Base-by-base conservation (phyloP, 2,797 vertebrate genomes). In the Sciaenops ocellatus region DNA sequence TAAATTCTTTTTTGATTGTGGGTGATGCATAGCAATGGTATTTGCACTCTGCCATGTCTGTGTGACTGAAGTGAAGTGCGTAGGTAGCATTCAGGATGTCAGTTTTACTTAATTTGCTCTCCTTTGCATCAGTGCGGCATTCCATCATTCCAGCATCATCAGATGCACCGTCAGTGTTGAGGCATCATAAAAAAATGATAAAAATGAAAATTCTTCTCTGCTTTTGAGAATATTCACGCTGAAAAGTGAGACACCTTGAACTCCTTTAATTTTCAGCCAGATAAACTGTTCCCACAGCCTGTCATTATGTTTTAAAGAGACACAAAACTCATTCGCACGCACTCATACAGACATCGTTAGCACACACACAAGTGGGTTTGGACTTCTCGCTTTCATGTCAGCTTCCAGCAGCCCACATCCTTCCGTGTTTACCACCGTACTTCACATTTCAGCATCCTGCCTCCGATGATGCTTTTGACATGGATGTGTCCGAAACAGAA, bases 51-150 rank as follows among this genome's bases (percentile, higher is more conserved):
- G 88, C 82, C 73, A 3, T 73, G 87, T 91, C 90, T 86, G 60
- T 80, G 85, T 85, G 90, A 91, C 74, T 92, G 90, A 92, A 90
- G 91, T 73, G 74, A 88, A 79, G 84, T 89, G 91, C 84, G 84
- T 68, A 82, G 87, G 82, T 7, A 34, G 82, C 80, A 86, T 92
- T 93, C 86, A 92, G 84, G 67, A 65, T 91, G 92, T 91, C 89
- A 90, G 73, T 91, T 93, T 72, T 80, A 90, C 90, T 92, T 93
- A 86, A 93, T 94, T 94, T 89, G 79, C 87, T 84, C 92, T 90
- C 80, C 80, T 90, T 85, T 78, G 82, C 85, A 81, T 89, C 84
- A 64, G 66, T 34, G 78, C 65, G 5, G 64, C 85, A 82, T 93
- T 90, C 89, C 91, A 82, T 92, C 87, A 91, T 88, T 84, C 87